phyloP scores from a whole-genome alignment of 2,797 vertebrate genomes.

The Streptopelia turtur region DNA sequence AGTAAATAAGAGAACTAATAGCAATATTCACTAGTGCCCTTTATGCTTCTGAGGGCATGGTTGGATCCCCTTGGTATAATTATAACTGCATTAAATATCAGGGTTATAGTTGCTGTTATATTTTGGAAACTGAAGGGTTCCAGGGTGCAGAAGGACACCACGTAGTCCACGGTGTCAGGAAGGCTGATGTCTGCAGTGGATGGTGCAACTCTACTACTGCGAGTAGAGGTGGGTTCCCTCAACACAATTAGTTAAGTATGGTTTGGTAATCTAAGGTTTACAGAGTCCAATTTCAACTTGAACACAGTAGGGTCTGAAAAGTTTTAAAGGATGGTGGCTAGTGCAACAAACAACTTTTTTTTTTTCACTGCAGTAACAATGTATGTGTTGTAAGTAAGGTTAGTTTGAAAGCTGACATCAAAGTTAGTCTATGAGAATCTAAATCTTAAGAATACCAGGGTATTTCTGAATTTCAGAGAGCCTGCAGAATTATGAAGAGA shows the following conservation, averaged over 20 bases:
- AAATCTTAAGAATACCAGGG: not conserved
- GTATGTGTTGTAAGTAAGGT: not conserved
- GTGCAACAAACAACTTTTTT: not conserved
- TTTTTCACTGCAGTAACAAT: not conserved
- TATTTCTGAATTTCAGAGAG: not conserved
- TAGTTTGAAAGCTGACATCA: not conserved
- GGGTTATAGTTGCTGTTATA: not conserved
- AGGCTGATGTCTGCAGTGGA: not conserved
- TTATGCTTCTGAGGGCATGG: not conserved
- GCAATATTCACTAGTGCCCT: not conserved
- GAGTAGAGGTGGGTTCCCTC: not conserved
- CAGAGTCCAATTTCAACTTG: not conserved
- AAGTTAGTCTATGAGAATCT: not conserved
- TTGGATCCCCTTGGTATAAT: not conserved
- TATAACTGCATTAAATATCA: not conserved
- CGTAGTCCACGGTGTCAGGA: rapidly evolving
- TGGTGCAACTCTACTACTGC: not conserved
- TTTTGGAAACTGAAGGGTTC: not conserved
- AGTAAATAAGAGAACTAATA: not conserved
- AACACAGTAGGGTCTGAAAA: not conserved
- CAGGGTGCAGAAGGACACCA: not conserved
- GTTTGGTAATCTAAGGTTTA: not conserved
- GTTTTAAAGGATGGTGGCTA: not conserved
- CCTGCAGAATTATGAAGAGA: not conserved
- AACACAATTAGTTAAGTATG: not conserved